A percentile compares a stretch with the other conserved stretches of the same genome.
Evolutionary conservation across 1,140 invertebrate species (phyloP).

Genomic region (Carposina sasakii): DNA sequence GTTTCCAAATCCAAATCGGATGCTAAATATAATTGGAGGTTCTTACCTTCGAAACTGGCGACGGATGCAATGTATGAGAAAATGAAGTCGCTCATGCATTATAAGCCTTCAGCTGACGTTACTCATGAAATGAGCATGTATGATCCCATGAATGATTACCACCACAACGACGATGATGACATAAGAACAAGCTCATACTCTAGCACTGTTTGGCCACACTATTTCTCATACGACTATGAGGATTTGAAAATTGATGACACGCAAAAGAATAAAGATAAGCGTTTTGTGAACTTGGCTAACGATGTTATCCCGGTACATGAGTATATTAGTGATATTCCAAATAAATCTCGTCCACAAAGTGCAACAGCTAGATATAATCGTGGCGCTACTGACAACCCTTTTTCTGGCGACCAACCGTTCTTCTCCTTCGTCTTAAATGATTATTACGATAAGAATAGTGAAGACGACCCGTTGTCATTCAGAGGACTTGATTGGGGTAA

Average conservation of each 20-base stretch:
- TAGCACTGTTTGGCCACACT: slow-evolving; percentile 46
- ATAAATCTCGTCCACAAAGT: background rate
- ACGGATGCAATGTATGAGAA: slow-evolving; percentile 24
- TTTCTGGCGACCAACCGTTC: slow-evolving; percentile 43
- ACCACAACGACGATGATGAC: slow-evolving; percentile 43
- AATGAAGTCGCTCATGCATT: slow-evolving; percentile 30
- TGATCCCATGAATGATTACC: slow-evolving; percentile 23
- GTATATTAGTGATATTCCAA: slow-evolving; percentile 25
- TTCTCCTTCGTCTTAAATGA: slow-evolving; percentile 51
- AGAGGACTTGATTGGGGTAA: slow-evolving; percentile 43
- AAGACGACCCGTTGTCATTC: slow-evolving; percentile 43
- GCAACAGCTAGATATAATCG: slow-evolving; percentile 1
- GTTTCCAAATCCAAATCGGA: background rate
- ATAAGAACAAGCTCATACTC: slow-evolving; percentile 36
- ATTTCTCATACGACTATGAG: slow-evolving; percentile 46
- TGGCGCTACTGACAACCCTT: slow-evolving; percentile 38
- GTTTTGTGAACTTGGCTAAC: slow-evolving; percentile 23
- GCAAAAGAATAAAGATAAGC: slow-evolving; percentile 51
- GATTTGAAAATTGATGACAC: slow-evolving; percentile 29
- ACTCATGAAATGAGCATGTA: slow-evolving; percentile 10
- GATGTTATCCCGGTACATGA: slow-evolving; percentile 48
- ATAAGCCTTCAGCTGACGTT: slow-evolving; percentile 13
- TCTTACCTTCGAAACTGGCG: slow-evolving; percentile 13
- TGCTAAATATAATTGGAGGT: background rate
- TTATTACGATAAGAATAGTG: slow-evolving; percentile 45